phyloP scores from a whole-genome alignment of 1,140 invertebrate genomes.

The Drosophila guanche region DNA sequence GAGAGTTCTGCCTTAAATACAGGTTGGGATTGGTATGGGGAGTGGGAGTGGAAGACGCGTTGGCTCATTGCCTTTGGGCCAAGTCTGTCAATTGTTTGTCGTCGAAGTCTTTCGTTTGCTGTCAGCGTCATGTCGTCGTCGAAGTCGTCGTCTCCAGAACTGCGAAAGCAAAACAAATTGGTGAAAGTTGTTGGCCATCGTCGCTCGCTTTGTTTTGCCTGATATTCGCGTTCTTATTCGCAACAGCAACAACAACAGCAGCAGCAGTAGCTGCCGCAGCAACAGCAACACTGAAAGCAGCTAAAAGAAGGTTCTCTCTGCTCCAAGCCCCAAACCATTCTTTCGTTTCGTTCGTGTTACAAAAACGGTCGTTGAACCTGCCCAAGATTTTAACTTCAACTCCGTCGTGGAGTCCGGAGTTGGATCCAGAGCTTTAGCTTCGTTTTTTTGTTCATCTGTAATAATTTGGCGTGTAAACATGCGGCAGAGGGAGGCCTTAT shows the following conservation, averaged over 20 bases:
- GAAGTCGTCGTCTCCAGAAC: slow-evolving; percentile 65
- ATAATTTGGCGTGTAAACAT: slow-evolving; percentile 79
- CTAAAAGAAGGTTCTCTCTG: slow-evolving; percentile 46
- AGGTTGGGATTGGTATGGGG: neutral
- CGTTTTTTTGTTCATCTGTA: slow-evolving; percentile 71
- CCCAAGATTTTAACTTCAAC: slow-evolving; percentile 22
- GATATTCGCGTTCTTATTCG: slow-evolving; percentile 77
- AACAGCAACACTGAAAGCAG: slow-evolving; percentile 8
- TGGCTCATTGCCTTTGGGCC: slow-evolving; percentile 35
- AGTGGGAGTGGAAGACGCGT: slow-evolving; percentile 21
- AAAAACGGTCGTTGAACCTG: slow-evolving; percentile 79
- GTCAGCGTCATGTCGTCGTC: slow-evolving; percentile 26
- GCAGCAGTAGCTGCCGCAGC: slow-evolving; percentile 6
- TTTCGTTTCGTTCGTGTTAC: slow-evolving; percentile 60
- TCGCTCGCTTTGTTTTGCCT: slow-evolving; percentile 71
- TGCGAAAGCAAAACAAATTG: slow-evolving; percentile 83
- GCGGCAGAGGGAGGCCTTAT: slow-evolving; percentile 37
- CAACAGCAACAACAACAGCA: slow-evolving; percentile 35
- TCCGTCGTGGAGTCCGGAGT: slow-evolving; percentile 16
- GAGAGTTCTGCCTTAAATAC: neutral
- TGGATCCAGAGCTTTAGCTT: slow-evolving; percentile 10
- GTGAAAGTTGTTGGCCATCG: slow-evolving; percentile 81
- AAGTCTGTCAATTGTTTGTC: slow-evolving; percentile 71
- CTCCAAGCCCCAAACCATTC: slow-evolving; percentile 25
- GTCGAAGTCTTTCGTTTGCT: slow-evolving; percentile 53